Evolutionary conservation across 2,888 invertebrate genomes (phyloP).

Genomic region (Metopia argyrocephala): DNA sequence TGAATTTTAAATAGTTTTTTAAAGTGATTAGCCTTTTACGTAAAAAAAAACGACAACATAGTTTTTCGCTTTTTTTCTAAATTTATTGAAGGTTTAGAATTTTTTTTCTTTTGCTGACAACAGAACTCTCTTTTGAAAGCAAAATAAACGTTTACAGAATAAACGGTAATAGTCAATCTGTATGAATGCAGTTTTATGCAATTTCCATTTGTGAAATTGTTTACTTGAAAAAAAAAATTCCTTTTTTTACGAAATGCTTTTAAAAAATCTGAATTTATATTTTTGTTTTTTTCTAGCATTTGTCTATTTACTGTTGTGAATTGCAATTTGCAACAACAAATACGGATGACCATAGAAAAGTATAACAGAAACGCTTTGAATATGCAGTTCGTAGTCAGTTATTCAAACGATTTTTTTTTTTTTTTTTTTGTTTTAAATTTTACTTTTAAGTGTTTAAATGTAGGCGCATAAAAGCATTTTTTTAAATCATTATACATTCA

Average conservation of each 20-base stretch:
- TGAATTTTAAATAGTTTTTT: too few relatives aligned
- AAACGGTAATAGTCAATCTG: background rate
- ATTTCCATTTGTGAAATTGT: slow-evolving; percentile 65
- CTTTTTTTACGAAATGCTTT: background rate
- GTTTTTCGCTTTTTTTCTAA: too few relatives aligned
- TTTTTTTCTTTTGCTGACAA: too few relatives aligned
- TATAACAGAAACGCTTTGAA: background rate
- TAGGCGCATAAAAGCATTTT: slow-evolving; percentile 52
- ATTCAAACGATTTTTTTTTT: slow-evolving; percentile 10
- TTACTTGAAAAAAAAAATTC: slow-evolving; percentile 34
- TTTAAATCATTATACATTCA: slow-evolving; percentile 51
- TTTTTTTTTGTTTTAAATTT: slow-evolving; percentile 1
- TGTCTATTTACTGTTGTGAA: slow-evolving; percentile 50
- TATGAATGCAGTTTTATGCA: slow-evolving; percentile 50
- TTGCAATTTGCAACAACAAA: background rate
- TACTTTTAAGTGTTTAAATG: slow-evolving; percentile 56
- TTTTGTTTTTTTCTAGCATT: slow-evolving; percentile 32
- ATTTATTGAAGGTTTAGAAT: too few relatives aligned
- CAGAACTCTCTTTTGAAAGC: background rate
- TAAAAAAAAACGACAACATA: too few relatives aligned
- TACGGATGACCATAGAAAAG: background rate
- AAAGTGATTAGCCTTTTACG: too few relatives aligned
- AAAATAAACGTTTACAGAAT: background rate
- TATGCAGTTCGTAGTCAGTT: slow-evolving; percentile 1
- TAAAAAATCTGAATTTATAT: slow-evolving; percentile 6